These are phyloP conservation scores for Entomobrya multifasciata DNA, from an alignment of 2,888 invertebrate species.

Conservation along the genomic window DNA sequence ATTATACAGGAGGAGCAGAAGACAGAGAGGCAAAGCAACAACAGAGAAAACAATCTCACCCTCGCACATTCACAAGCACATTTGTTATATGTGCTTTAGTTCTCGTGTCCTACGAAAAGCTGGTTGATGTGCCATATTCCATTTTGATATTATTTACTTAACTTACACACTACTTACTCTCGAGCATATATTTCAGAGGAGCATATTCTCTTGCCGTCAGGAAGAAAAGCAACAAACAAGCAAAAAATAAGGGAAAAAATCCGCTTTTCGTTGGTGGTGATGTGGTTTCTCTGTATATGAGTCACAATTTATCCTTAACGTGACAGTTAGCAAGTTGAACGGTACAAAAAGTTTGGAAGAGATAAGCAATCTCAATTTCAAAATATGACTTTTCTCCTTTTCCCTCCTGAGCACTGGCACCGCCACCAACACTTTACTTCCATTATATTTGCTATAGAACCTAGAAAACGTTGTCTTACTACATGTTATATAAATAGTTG, in stretches of 20 bases:
- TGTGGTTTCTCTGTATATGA: constrained; percentile 67
- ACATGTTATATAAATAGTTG: too few species aligned
- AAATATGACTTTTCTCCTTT: constrained; percentile 78
- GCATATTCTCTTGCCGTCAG: constrained; percentile 44
- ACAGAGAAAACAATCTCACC: constrained; percentile 44
- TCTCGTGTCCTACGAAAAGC: constrained; percentile 44
- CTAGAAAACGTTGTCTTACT: too few species aligned
- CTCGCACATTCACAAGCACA: constrained; percentile 14
- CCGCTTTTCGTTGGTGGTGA: constrained; percentile 56
- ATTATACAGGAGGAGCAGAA: constrained; percentile 27
- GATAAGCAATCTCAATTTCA: constrained; percentile 80
- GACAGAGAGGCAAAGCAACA: background rate
- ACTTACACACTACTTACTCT: constrained; percentile 51
- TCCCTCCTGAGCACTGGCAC: constrained; percentile 34
- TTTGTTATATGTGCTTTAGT: constrained; percentile 49
- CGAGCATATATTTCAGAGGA: constrained; percentile 52
- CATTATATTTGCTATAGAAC: background rate
- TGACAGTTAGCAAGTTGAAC: constrained; percentile 80
- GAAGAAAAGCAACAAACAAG: constrained; percentile 49
- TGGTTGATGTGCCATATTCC: constrained; percentile 67
- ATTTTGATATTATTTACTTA: constrained; percentile 71
- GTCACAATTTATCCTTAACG: constrained; percentile 79
- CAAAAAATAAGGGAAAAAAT: constrained; percentile 11
- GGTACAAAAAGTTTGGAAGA: constrained; percentile 79
- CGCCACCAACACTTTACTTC: background rate